Evolutionary conservation across 2,797 vertebrate species (phyloP).

Genomic region (Crypturellus tataupa): DNA sequence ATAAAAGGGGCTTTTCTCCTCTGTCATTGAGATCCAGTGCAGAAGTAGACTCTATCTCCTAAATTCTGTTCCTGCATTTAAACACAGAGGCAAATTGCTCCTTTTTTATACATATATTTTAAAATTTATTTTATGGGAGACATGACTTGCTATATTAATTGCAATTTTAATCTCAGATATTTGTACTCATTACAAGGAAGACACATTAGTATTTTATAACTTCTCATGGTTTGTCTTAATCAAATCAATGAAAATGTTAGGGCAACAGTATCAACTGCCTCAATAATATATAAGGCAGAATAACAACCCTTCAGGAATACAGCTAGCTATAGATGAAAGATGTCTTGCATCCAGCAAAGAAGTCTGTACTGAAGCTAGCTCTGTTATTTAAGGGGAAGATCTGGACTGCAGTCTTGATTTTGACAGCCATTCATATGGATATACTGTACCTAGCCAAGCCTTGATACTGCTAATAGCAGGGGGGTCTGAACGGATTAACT

Average conservation of each 20-base stretch:
- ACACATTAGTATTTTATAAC: background rate
- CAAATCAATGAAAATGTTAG: background rate
- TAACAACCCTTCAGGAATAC: no score
- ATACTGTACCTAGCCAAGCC: slow-evolving; percentile 18
- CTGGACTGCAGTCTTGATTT: background rate
- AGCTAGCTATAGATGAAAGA: background rate
- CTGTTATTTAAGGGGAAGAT: background rate
- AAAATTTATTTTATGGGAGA: background rate
- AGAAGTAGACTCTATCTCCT: slow-evolving; percentile 23
- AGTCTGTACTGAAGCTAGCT: background rate
- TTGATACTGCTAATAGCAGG: background rate
- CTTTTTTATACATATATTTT: background rate
- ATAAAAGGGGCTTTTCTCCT: slow-evolving; percentile 55
- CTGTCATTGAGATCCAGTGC: background rate
- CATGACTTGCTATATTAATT: background rate
- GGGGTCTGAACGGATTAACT: slow-evolving; percentile 10
- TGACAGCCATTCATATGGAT: background rate
- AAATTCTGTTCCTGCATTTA: slow-evolving; percentile 39
- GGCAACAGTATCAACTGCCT: background rate
- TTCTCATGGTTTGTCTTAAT: background rate
- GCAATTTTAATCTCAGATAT: background rate
- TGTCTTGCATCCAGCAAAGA: background rate
- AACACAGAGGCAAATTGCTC: background rate
- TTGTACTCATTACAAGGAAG: background rate
- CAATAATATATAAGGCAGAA: background rate